Conservation (phyloP, 92 coral and sea anemone genomes). For the Muricea muricata region DNA sequence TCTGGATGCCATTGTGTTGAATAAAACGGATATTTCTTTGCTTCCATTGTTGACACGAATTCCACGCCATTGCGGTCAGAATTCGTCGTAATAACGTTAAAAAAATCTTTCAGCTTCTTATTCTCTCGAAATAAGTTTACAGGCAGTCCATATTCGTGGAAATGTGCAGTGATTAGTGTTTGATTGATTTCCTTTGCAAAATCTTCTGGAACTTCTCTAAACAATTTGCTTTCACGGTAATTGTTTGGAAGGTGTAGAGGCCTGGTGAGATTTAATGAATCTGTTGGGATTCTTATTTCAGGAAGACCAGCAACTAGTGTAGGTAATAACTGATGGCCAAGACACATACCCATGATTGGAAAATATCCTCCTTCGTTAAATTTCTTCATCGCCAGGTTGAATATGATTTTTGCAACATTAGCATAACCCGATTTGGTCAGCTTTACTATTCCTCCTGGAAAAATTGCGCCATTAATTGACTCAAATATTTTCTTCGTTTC, state of each 20-base stretch:
- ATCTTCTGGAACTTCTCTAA: conserved; percentile 62
- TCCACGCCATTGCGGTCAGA: conserved; percentile 69
- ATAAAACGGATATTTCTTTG: conserved; percentile 59
- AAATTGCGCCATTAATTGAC: conserved; percentile 83
- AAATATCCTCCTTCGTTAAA: conserved; percentile 81
- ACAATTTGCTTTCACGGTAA: no score
- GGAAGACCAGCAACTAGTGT: conserved; percentile 67
- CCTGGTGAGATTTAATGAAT: conserved; percentile 73
- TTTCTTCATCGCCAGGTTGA: conserved; percentile 79
- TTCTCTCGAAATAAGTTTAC: conserved; percentile 56
- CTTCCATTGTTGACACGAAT: conserved; percentile 87
- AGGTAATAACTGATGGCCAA: conserved; percentile 81
- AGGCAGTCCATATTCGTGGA: conserved; percentile 69
- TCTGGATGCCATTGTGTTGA: no score
- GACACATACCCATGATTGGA: conserved; percentile 96
- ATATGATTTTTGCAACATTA: conserved; percentile 68
- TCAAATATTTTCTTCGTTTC: conserved; percentile 72
- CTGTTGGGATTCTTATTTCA: conserved; percentile 52
- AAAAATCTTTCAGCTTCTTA: conserved; percentile 49
- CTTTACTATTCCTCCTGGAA: conserved; percentile 89
- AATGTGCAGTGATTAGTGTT: conserved; percentile 65
- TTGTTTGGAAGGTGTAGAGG: conserved; percentile 80
- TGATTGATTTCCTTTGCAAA: conserved; percentile 50
- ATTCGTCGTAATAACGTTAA: conserved; percentile 75
- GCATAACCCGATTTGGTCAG: conserved; percentile 72